Percentiles rank a stretch among this genome's conserved stretches.
phyloP scores from a whole-genome alignment of 1,140 invertebrate species.

The Saccostrea echinata region DNA sequence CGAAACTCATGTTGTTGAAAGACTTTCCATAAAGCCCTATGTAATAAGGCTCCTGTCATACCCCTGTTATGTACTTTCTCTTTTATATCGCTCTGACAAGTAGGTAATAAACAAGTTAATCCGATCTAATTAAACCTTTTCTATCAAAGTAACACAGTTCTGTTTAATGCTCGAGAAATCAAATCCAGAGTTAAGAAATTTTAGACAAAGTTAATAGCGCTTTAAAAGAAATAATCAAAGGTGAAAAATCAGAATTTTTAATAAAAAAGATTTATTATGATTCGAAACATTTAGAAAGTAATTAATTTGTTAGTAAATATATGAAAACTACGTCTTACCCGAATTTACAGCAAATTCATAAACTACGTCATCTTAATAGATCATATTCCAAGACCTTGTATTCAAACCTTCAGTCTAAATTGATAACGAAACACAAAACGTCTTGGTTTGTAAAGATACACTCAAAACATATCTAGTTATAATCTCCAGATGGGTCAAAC shows the following conservation, averaged over 20 bases:
- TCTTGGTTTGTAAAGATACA: not conserved
- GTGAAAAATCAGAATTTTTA: not conserved
- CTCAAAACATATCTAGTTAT: constrained; percentile 25
- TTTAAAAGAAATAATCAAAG: not conserved
- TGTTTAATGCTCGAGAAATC: not conserved
- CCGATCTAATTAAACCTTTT: constrained; percentile 28
- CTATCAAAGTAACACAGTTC: not conserved
- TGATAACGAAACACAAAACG: not conserved
- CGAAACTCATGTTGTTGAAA: not conserved
- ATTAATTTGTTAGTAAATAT: not conserved
- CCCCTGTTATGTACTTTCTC: not conserved
- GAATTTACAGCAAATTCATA: not conserved
- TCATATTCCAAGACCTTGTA: not conserved
- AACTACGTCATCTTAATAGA: not conserved
- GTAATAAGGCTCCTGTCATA: not conserved
- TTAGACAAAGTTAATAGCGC: not conserved
- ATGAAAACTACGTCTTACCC: not conserved
- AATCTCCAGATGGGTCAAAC: not conserved
- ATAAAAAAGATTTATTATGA: not conserved
- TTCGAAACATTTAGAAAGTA: not conserved
- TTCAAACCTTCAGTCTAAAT: not conserved
- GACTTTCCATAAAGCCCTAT: not conserved
- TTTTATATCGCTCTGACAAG: constrained; percentile 4
- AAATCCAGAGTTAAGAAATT: constrained; percentile 9
- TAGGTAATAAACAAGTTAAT: constrained; percentile 38